These are phyloP conservation scores for Prosopocoilus inquinatus DNA, from an alignment of 2,888 invertebrate species.

Conservation along the genomic window DNA sequence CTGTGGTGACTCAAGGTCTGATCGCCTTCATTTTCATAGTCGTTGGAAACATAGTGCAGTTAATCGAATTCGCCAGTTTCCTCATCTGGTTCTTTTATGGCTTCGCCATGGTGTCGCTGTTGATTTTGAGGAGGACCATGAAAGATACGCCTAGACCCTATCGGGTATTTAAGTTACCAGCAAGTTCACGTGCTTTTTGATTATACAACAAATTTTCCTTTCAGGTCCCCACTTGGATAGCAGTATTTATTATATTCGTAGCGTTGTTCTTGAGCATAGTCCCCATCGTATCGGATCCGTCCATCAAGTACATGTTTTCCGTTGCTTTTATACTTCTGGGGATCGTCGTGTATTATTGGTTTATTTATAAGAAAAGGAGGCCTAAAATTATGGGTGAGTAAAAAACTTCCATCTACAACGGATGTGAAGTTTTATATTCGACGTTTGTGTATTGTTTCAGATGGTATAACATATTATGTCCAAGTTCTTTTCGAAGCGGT, in stretches of 20 bases:
- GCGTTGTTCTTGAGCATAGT: constrained; percentile 71
- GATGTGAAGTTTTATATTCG: too few species aligned
- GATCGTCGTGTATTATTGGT: constrained; percentile 68
- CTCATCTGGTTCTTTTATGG: constrained; percentile 88
- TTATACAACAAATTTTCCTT: constrained; percentile 29
- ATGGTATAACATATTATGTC: constrained; percentile 61
- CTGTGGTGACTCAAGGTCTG: constrained; percentile 74
- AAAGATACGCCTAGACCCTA: constrained; percentile 69
- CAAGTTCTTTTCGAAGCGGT: constrained; percentile 69
- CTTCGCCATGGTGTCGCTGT: constrained; percentile 73
- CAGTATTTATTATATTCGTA: constrained; percentile 68
- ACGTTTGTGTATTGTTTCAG: constrained; percentile 54
- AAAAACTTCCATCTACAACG: too few species aligned
- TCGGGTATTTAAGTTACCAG: constrained; percentile 49
- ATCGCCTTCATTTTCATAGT: constrained; percentile 70
- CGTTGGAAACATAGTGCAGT: constrained; percentile 69
- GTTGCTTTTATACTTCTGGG: constrained; percentile 70
- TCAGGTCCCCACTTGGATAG: constrained; percentile 68
- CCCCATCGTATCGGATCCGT: constrained; percentile 74
- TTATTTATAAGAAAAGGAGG: constrained; percentile 68
- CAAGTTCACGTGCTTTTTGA: constrained; percentile 1
- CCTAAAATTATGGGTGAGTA: constrained; percentile 64
- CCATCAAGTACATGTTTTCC: constrained; percentile 74
- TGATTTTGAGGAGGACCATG: constrained; percentile 70
- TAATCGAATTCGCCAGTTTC: constrained; percentile 86